phyloP scores from a whole-genome alignment of 1,140 invertebrate genomes.

The Zaprionus africanus region DNA sequence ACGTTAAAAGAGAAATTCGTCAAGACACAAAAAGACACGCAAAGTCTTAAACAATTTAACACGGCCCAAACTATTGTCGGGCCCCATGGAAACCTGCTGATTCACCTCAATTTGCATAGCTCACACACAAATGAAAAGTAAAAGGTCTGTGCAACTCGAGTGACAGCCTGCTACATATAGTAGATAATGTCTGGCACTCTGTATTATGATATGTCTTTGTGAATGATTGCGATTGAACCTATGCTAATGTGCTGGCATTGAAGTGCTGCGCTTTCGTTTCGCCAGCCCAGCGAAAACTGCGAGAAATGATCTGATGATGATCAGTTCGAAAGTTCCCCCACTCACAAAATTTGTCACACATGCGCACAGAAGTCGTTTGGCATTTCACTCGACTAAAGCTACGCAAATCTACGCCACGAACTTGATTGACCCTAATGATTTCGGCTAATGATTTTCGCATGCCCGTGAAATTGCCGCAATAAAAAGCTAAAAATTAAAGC shows the following conservation, averaged over 20 bases:
- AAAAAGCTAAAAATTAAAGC: conserved; percentile 39
- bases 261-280: conserved; percentile 61
- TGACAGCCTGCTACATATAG: conserved; percentile 23
- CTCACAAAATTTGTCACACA: conserved; percentile 53
- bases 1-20: conserved; percentile 62
- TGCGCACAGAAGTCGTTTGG: conserved; percentile 23
- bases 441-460: conserved; percentile 69
- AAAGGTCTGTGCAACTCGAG: conserved; percentile 37
- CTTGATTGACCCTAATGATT: conserved; percentile 73
- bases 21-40: conserved; percentile 15
- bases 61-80: conserved; percentile 17
- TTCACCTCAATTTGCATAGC: conserved; percentile 60
- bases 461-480: conserved; percentile 66
- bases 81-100: conserved; percentile 9
- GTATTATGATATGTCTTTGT: conserved; percentile 19
- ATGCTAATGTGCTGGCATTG: conserved; percentile 40
- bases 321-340: conserved; percentile 17
- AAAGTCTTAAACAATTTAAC: conserved; percentile 25
- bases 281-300: conserved; percentile 59
- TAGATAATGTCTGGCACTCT: neutral
- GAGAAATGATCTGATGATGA: conserved; percentile 4
- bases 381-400: conserved; percentile 56
- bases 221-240: conserved; percentile 29
- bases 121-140: conserved; percentile 60
- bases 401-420: conserved; percentile 61